These are phyloP conservation scores for Sebastes diploproa DNA, from an alignment of 2,797 vertebrate genomes.

Conservation along the genomic window DNA sequence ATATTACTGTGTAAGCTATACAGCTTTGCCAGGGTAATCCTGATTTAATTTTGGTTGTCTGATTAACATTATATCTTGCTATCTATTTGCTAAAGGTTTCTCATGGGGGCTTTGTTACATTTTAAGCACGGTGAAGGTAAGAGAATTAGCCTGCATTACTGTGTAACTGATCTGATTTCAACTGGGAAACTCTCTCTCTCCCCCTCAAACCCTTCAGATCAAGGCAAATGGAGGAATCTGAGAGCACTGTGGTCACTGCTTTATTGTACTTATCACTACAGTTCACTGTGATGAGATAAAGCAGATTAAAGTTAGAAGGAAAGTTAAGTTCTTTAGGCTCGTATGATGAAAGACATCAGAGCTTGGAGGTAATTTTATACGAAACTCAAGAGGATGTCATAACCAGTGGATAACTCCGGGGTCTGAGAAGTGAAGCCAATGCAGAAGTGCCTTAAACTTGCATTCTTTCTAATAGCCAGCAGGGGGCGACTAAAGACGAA, in stretches of 20 bases:
- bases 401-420: not conserved
- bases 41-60: conserved; percentile 75
- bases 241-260: conserved; percentile 20
- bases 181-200: conserved; percentile 23
- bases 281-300: conserved; percentile 24
- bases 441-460: no score
- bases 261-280: conserved; percentile 24
- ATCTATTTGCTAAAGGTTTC: conserved; percentile 62
- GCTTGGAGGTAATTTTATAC: conserved; percentile 3
- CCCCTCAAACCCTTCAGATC: conserved; percentile 17
- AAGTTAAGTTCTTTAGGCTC: conserved; percentile 24
- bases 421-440: no score
- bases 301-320: conserved; percentile 30
- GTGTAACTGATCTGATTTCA: conserved; percentile 72
- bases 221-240: conserved; percentile 8
- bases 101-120: conserved; percentile 64
- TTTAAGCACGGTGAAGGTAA: conserved; percentile 44
- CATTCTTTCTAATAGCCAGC: no score
- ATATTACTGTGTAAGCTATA: conserved; percentile 49
- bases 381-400: not conserved
- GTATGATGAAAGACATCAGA: conserved; percentile 36
- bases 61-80: conserved; percentile 67
- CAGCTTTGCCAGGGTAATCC: conserved; percentile 71
- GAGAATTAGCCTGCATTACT: conserved; percentile 48
- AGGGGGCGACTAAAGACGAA: no score